Percentiles rank a stretch among this genome's conserved stretches.
Evolutionary conservation across 2,113 vertebrate genomes (phyloP).

Genomic region (Phrynosoma platyrhinos): DNA sequence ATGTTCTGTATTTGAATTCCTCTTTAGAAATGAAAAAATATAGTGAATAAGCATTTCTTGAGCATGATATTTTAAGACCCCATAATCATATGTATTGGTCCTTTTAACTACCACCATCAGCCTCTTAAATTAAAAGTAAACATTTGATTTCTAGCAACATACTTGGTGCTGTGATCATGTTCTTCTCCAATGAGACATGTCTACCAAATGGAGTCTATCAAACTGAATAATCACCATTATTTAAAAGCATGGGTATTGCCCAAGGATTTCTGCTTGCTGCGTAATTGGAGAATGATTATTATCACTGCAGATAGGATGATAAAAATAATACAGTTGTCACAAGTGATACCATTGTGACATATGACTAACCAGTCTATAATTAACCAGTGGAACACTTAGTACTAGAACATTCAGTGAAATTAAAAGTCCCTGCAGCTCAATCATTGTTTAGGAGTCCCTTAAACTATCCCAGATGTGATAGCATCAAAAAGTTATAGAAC

Average conservation of each 20-base stretch:
- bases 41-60: not conserved
- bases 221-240: rapidly evolving
- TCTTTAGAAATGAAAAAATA: conserved; percentile 28
- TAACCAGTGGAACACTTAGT: not conserved
- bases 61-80: not conserved
- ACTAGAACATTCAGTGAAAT: too few species aligned
- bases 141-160: conserved; percentile 28
- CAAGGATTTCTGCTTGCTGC: not conserved
- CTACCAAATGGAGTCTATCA: not conserved
- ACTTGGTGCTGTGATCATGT: not conserved
- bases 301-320: not conserved
- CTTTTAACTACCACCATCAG: not conserved
- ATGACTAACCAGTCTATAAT: not conserved
- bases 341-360: not conserved
- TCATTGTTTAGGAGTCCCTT: too few species aligned
- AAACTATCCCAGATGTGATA: too few species aligned
- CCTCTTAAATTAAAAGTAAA: conserved; percentile 42
- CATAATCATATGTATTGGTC: not conserved
- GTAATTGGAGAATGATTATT: not conserved
- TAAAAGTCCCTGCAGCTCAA: too few species aligned
- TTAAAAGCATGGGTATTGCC: not conserved
- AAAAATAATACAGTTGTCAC: not conserved
- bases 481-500: not conserved
- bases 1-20: not conserved
- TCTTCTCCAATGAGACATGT: not conserved